A percentile compares a stretch with the other conserved stretches of the same genome.
Evolutionary conservation across 1,140 invertebrate genomes (phyloP).

Genomic region (Limonius californicus): DNA sequence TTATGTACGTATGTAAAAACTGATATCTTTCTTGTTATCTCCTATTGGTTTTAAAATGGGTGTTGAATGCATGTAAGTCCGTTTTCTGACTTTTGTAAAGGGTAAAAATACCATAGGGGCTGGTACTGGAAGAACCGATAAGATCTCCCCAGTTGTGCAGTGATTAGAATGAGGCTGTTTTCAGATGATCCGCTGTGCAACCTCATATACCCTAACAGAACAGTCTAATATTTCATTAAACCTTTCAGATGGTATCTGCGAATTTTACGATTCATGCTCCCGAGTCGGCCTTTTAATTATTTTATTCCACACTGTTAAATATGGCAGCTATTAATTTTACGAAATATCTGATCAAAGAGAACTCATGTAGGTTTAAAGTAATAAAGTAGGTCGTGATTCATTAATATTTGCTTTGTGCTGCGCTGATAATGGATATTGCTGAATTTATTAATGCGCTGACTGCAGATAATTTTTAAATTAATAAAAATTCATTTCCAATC

Average conservation of each 20-base stretch:
- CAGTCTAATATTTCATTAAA: slow-evolving; percentile 13
- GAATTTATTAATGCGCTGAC: slow-evolving; percentile 4
- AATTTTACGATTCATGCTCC: slow-evolving; percentile 11
- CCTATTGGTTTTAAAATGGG: too few species aligned
- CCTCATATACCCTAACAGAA: slow-evolving; percentile 14
- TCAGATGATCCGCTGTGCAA: slow-evolving; percentile 1
- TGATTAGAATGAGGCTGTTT: slow-evolving; percentile 7
- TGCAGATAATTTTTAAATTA: background rate
- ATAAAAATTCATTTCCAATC: background rate
- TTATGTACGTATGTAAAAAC: too few species aligned
- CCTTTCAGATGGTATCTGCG: slow-evolving; percentile 8
- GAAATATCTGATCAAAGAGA: slow-evolving; percentile 5
- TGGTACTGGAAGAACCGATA: background rate
- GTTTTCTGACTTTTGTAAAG: background rate
- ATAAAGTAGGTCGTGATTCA: slow-evolving; percentile 7
- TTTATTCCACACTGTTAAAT: slow-evolving; percentile 13
- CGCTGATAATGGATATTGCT: slow-evolving; percentile 2
- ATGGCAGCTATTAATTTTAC: slow-evolving; percentile 12
- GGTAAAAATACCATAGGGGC: background rate
- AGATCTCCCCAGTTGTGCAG: background rate
- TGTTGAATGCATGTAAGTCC: too few species aligned
- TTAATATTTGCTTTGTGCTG: background rate
- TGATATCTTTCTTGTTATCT: too few species aligned
- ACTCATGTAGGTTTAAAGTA: slow-evolving; percentile 8
- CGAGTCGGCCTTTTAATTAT: slow-evolving; percentile 12